Base-by-base conservation (phyloP, 2,797 vertebrate genomes). In the Molossus alvarezi region DNA sequence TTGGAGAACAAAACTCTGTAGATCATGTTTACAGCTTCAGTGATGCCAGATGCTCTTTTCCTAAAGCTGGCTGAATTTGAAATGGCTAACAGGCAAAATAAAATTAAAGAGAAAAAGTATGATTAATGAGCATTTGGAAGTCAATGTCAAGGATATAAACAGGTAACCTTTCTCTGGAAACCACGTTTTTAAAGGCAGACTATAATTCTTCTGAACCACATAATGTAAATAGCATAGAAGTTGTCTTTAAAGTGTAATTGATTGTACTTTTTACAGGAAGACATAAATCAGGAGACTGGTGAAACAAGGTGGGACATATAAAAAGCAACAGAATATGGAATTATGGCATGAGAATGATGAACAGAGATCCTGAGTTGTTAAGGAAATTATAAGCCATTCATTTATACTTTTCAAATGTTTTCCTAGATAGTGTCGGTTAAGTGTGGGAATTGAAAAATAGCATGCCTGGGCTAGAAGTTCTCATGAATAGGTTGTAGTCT, bases 61-160 rank as follows among this genome's bases (percentile, higher is more conserved):
- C 85, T 95, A 55, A 94, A 91, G 55, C 90, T 91, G 92, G 88
- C 75, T 67, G 76, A 51, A 89, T 95, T 91, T 95, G 83, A 95
- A 90, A 92, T 89, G 62, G 41, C 88, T 96, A 88, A 87, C 1
- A 3, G 90, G 94, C 48, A 92, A 95, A 95, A 93, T 69, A 93
- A 95, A 96, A 95, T 91, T 72, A 89, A 87, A 90, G 21, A 48
- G 71, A 60, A 95, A 51, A 80, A 53, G 55, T 71, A 58, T 91
- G 95, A 97, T 95, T 88, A 92, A 97, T 95, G 89, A 96, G 41
- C 23, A 65, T 91, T 93, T 88, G 64, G 51, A 93, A 96, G 73
- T 65, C 90, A 94, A 95, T 97, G 89, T 83, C 89, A 95, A 94
- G 69, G 45, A 83, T 79, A 91, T 88, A 96, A 96, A 51, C n/a